Evolutionary conservation across 2,888 invertebrate species (phyloP).

Genomic region (Hydrotaea cyrtoneurina): DNA sequence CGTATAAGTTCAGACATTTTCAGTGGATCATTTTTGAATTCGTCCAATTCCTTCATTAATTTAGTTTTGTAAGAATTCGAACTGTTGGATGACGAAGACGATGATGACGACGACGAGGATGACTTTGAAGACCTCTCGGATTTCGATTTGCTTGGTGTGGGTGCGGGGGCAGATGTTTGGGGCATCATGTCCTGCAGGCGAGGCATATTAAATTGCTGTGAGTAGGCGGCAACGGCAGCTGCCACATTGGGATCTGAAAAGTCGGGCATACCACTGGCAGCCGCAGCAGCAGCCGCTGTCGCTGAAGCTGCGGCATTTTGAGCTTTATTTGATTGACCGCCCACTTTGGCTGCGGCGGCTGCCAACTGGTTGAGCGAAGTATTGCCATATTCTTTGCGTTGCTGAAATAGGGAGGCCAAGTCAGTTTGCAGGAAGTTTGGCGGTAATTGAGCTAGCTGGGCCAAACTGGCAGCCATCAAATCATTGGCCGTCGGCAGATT

Average conservation of each 20-base stretch:
- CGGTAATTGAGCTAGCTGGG: slow-evolving; percentile 79
- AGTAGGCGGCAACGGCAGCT: slow-evolving; percentile 76
- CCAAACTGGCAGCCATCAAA: slow-evolving; percentile 80
- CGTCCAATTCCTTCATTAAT: slow-evolving; percentile 80
- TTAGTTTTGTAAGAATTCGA: slow-evolving; percentile 80
- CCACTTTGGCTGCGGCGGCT: slow-evolving; percentile 79
- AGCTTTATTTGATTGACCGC: slow-evolving; percentile 69
- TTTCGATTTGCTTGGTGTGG: slow-evolving; percentile 73
- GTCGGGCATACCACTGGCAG: slow-evolving; percentile 62
- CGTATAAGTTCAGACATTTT: slow-evolving; percentile 80
- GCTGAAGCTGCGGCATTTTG: slow-evolving; percentile 60
- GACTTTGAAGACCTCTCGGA: slow-evolving; percentile 76
- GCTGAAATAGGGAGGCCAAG: slow-evolving; percentile 78
- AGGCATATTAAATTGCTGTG: slow-evolving; percentile 77
- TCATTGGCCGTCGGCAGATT: slow-evolving; percentile 77
- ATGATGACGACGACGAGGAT: slow-evolving; percentile 75
- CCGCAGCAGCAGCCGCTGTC: slow-evolving; percentile 37
- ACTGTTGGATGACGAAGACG: slow-evolving; percentile 76
- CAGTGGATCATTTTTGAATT: slow-evolving; percentile 80
- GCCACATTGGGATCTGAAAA: slow-evolving; percentile 76
- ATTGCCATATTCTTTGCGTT: slow-evolving; percentile 79
- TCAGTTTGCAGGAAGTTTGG: slow-evolving; percentile 79
- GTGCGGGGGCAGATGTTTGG: slow-evolving; percentile 58
- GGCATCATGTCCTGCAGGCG: slow-evolving; percentile 66
- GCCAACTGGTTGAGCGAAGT: slow-evolving; percentile 79